These are phyloP conservation scores for Ericerus pela DNA, from an alignment of 1,140 invertebrate species.

Conservation along the genomic window DNA sequence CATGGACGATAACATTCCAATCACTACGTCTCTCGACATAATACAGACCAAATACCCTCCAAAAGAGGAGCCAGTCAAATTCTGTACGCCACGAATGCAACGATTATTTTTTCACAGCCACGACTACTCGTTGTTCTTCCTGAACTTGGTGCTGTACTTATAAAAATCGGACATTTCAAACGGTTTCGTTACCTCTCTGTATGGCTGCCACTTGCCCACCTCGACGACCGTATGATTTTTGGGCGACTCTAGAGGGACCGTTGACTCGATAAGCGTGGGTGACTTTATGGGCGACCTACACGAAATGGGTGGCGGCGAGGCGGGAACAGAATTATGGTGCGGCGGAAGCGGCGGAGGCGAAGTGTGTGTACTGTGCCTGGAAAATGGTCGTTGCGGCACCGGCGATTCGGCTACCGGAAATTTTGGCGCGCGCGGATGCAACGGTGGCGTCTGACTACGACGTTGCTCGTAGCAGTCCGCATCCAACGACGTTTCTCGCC, in stretches of 20 bases:
- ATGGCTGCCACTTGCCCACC: conserved; percentile 75
- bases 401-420: conserved; percentile 17
- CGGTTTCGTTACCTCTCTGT: conserved; percentile 84
- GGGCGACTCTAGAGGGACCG: conserved; percentile 52
- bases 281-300: conserved; percentile 22
- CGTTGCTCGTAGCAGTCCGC: conserved; percentile 19
- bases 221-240: conserved; percentile 71
- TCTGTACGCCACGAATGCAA: too few relatives aligned
- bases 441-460: neutral
- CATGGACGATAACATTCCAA: too few relatives aligned
- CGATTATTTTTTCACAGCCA: too few relatives aligned
- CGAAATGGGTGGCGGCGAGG: conserved; percentile 23
- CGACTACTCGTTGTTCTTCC: too few relatives aligned
- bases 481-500: conserved; percentile 58
- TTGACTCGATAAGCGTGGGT: conserved; percentile 16
- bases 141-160: conserved; percentile 87
- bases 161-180: conserved; percentile 96
- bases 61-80: too few relatives aligned
- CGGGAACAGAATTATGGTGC: conserved; percentile 21
- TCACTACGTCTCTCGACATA: too few relatives aligned
- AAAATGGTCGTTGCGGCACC: conserved; percentile 19
- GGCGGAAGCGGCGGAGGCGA: conserved; percentile 17
- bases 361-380: conserved; percentile 14
- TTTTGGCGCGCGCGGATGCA: conserved; percentile 15
- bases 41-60: too few relatives aligned